Evolutionary conservation across 2,113 vertebrate genomes (phyloP), one percentile per base, ranked within the genome.

Genomic region (Oncorhynchus clarkii): DNA sequence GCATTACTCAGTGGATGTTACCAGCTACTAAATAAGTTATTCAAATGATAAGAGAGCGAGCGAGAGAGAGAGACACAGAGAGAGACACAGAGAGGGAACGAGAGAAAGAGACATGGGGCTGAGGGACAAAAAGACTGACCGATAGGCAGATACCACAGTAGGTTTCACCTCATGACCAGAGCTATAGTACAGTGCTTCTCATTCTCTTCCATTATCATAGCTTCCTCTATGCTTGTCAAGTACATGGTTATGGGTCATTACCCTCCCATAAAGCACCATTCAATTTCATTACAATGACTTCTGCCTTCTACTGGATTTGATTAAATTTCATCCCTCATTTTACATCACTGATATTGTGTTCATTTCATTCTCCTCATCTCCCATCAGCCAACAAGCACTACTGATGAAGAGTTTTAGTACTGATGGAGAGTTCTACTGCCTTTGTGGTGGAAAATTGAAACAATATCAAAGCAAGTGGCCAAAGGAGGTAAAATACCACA

Each of bases 301-400:
- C 16, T 34, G 67, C 65, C 75, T 74, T 82, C 80, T 79, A 72
- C 75, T 67, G 31, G 2, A 22, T 72, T 86, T 86, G 66, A 88
- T 83, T 83, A 67, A 69, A 90, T 86, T 84, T 86, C 78, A 86
- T 60, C 67, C 70, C 73, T 88, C 86, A 87, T 87, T 87, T 45
- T 1, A 78, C 78, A 5, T 49, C 71, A 70, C 48, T 83, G 70
- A 73, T 60, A 67, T 60, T 18, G 59, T 31, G 22, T 78, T 31
- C 39, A 70, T 84, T 16, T 72, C 49, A 67, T 66, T 18, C 34
- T 16, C 39, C 72, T 34, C 77, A 1, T 39, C 12, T 57, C 24
- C 13, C 59, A 14, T 51, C 27, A 49, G 57, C 16, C 57, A 7
- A 34, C 34, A 26, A 22, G 60, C 5, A n/a, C 62, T 57, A 34